Evolutionary conservation across 2,113 vertebrate species (phyloP).

Genomic region (Oryzias celebensis): DNA sequence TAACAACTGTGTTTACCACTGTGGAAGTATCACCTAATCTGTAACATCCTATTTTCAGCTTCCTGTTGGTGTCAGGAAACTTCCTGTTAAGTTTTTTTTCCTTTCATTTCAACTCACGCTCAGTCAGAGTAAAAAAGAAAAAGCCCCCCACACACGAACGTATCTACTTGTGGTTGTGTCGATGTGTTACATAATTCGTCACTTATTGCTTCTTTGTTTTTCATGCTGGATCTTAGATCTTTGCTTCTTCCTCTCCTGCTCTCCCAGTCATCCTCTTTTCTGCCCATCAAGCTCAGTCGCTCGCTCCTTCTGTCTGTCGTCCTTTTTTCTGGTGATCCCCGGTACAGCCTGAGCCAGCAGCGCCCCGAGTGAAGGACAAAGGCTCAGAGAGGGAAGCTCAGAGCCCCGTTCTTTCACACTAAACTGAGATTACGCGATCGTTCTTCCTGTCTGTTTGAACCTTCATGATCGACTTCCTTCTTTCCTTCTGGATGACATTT

Average conservation of each 20-base stretch:
- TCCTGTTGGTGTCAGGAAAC: slow-evolving; percentile 23
- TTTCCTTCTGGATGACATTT: slow-evolving; percentile 61
- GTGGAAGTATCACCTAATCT: slow-evolving; percentile 19
- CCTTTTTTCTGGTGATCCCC: slow-evolving; percentile 57
- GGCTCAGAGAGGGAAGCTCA: no score
- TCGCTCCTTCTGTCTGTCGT: neutral
- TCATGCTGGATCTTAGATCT: neutral
- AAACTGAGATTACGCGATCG: neutral
- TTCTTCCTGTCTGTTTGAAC: slow-evolving; percentile 9
- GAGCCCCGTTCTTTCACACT: no score
- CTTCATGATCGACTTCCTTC: slow-evolving; percentile 26
- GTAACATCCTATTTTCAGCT: slow-evolving; percentile 3
- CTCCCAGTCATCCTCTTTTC: neutral
- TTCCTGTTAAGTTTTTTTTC: slow-evolving; percentile 31
- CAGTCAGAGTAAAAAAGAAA: neutral
- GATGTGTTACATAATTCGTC: no score
- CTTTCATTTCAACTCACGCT: slow-evolving; percentile 22
- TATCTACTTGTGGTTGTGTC: no score
- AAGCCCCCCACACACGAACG: neutral
- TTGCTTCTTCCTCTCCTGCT: neutral
- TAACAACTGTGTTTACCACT: neutral
- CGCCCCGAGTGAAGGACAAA: slow-evolving; percentile 34
- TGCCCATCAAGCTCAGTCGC: neutral
- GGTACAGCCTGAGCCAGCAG: slow-evolving; percentile 65
- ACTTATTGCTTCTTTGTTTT: neutral